Base-by-base conservation (phyloP, 1,140 invertebrate species). In the Pseudomyrmex sp. region DNA sequence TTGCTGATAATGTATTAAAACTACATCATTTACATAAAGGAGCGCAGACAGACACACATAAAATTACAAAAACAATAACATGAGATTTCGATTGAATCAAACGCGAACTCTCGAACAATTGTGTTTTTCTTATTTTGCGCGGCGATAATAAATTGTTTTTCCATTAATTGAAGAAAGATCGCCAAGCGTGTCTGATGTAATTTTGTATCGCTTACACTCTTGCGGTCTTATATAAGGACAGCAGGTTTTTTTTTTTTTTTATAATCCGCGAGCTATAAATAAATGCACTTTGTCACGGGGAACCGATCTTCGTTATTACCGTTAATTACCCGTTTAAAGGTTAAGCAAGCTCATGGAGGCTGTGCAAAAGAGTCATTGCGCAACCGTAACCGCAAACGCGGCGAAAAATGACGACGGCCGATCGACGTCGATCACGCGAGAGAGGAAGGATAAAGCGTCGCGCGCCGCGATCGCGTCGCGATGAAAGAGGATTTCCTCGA, bases 401-500 rank as follows among this genome's bases (percentile, higher is more conserved):
- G n/a, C 23, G 74, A 65, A 46, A 66, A 65, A 52, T n/a, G 35
- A 69, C 75, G 52, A 35, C 20, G 50, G 56, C 7, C 13, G 23
- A 52, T 52, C 18, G 18, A 44, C n/a, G 54, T 62, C 44, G 20
- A 23, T 48, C 58, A 12, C n/a, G 23, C 23, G n/a, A 63, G 35
- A 35, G 35, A 35, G 18, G 23, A 66, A 61, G 20, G 15, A 70
- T 54, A 52, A 13, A 52, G 54, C 77, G 13, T n/a, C n/a, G 46
- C 44, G 56, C 12, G 9, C 20, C 74, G 13, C 20, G 48, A 20
- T 9, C 44, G 54, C 56, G 52, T 35, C 18, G 56, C 23, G 54
- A 77, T 35, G 35, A 35, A 35, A 35, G 58, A 87, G 73, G 73
- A 86, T 88, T 88, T 88, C 86, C 85, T 61, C 70, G 74, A 66